A percentile compares a stretch with the other conserved stretches of the same genome.
phyloP scores from a whole-genome alignment of 2,797 vertebrate species.

The Percopsis omiscomaycus region DNA sequence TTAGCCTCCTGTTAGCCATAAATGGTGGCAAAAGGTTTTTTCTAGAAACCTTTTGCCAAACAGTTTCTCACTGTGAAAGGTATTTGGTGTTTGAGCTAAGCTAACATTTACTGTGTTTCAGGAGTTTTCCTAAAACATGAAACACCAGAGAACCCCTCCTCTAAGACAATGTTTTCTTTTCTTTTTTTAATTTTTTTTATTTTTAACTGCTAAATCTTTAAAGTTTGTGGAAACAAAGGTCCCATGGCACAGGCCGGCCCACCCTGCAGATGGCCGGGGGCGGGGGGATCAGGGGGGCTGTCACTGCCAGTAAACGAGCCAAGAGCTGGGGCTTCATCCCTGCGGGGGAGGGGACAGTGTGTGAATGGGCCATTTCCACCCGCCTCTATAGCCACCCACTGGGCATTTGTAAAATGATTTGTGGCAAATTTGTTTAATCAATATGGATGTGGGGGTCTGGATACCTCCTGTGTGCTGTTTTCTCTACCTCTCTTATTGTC shows the following conservation, averaged over 20 bases:
- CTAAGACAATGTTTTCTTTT: constrained; percentile 26
- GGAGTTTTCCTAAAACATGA: constrained; percentile 29
- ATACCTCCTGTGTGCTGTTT: constrained; percentile 69
- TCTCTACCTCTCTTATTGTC: constrained; percentile 53
- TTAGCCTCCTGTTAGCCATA: no score
- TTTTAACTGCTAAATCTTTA: constrained; percentile 59
- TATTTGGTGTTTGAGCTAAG: no score
- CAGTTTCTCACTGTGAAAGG: no score
- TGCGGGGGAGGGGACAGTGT: constrained; percentile 74
- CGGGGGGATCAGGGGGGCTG: constrained; percentile 66
- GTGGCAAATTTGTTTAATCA: constrained; percentile 99
- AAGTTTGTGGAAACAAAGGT: constrained; percentile 66
- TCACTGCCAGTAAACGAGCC: constrained; percentile 94
- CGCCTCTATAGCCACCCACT: constrained; percentile 86
- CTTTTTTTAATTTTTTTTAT: constrained; percentile 37
- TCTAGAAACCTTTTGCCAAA: no score
- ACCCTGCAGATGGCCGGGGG: constrained; percentile 87
- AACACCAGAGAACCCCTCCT: constrained; percentile 30
- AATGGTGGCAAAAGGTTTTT: no score
- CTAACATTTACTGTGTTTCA: no score
- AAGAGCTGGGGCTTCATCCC: constrained; percentile 83
- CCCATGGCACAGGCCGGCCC: constrained; percentile 64
- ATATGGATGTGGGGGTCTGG: constrained; percentile 81
- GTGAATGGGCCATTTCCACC: constrained; percentile 88
- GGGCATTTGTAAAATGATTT: constrained; percentile 99